Evolutionary conservation across 2,888 invertebrate genomes (phyloP).

Genomic region (Germaria angustata): DNA sequence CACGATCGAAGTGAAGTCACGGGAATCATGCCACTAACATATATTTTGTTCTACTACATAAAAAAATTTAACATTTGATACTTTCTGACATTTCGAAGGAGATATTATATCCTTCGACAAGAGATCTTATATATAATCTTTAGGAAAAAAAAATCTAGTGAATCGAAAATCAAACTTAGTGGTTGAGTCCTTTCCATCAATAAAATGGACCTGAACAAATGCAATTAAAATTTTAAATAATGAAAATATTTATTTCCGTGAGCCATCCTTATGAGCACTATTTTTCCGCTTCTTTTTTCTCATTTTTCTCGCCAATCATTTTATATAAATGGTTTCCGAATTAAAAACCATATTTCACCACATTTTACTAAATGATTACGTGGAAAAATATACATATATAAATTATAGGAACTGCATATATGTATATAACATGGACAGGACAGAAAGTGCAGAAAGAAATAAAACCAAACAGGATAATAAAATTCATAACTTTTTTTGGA

Average conservation of each 20-base stretch:
- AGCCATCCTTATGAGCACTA: neutral
- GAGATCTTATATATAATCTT: no score
- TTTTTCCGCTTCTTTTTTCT: neutral
- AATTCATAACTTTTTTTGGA: slow-evolving; percentile 32
- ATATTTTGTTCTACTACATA: no score
- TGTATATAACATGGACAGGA: neutral
- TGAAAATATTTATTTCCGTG: neutral
- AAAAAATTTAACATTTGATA: no score
- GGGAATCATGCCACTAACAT: no score
- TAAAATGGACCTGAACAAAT: no score
- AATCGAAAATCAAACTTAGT: no score
- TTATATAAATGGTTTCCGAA: slow-evolving; percentile 63
- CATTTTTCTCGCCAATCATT: slow-evolving; percentile 58
- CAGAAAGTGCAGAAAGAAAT: neutral
- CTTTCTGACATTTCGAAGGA: no score
- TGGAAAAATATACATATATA: slow-evolving; percentile 47
- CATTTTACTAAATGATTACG: slow-evolving; percentile 59
- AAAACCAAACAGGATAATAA: slow-evolving; percentile 46
- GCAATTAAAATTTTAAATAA: no score
- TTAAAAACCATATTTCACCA: slow-evolving; percentile 61
- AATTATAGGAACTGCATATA: slow-evolving; percentile 34
- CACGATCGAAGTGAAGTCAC: no score
- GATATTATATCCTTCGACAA: no score
- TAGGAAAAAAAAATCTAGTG: no score
- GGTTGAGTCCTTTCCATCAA: no score